Percentiles rank a stretch among this genome's conserved stretches.
phyloP scores from a whole-genome alignment of 2,113 vertebrate species.

The Aythya baeri region DNA sequence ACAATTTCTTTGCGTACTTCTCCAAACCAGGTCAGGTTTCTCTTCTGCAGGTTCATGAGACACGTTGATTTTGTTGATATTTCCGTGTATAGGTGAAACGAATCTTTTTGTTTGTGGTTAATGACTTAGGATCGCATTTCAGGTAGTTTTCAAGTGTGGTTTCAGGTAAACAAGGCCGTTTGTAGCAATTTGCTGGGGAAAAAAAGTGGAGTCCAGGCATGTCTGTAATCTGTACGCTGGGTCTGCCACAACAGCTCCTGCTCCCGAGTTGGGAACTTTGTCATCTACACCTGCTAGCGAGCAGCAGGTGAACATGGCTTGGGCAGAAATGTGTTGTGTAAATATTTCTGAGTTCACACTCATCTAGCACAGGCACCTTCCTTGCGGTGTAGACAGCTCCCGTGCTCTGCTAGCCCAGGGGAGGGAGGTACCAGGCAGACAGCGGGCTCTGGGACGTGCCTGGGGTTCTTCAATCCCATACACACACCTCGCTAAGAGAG shows the following conservation, averaged over 20 bases:
- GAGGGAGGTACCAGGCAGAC: not conserved
- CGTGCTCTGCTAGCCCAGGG: not conserved
- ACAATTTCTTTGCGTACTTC: not conserved
- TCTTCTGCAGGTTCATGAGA: not conserved
- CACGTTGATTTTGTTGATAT: not conserved
- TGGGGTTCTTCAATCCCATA: not conserved
- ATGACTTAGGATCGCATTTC: not conserved
- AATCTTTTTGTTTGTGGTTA: not conserved
- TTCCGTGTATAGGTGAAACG: not conserved
- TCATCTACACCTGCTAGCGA: not conserved
- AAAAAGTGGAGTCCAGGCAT: accelerated
- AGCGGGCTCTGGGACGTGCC: accelerated
- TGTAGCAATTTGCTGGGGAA: not conserved
- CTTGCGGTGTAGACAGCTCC: not conserved
- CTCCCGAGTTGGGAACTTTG: not conserved
- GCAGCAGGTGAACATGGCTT: not conserved
- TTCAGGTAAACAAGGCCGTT: not conserved
- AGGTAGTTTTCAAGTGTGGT: not conserved
- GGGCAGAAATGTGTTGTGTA: not conserved
- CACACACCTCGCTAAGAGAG: not conserved
- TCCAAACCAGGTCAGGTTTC: not conserved
- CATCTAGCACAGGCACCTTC: not conserved
- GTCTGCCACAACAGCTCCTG: not conserved
- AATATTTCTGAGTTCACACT: not conserved
- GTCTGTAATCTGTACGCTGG: not conserved